Conservation (phyloP, 2,113 vertebrate genomes). For the Myiozetetes cayanensis region DNA sequence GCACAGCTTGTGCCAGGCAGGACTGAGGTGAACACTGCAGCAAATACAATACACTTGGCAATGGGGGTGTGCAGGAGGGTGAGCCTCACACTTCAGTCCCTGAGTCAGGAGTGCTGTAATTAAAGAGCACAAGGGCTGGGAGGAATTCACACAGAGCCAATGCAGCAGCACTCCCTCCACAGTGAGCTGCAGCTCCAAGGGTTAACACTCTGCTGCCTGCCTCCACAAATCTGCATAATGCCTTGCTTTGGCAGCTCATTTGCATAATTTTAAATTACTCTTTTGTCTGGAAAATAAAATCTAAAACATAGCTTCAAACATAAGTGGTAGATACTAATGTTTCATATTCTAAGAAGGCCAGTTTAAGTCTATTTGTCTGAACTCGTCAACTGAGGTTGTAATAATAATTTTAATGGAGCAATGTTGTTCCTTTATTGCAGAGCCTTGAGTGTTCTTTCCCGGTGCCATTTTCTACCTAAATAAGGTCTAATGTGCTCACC, state of each 20-base stretch:
- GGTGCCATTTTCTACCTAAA: background rate
- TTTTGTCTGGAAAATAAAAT: conserved; percentile 47
- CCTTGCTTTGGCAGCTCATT: conserved; percentile 25
- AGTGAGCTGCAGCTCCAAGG: background rate
- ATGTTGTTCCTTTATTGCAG: background rate
- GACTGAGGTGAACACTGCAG: background rate
- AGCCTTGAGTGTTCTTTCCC: background rate
- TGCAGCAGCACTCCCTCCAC: fast-evolving
- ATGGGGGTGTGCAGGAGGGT: background rate
- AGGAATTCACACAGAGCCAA: fast-evolving
- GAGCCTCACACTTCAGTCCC: background rate
- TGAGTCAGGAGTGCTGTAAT: fast-evolving
- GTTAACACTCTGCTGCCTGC: conserved; percentile 30
- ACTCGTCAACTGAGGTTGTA: background rate
- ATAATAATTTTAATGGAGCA: background rate
- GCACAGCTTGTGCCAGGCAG: background rate
- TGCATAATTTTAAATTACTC: conserved; percentile 49
- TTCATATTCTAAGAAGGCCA: background rate
- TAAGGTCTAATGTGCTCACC: background rate
- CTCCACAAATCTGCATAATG: conserved; percentile 43
- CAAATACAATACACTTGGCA: background rate
- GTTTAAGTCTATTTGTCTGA: background rate
- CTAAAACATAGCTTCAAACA: background rate
- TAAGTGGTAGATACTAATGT: background rate
- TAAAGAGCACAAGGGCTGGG: background rate